These are phyloP conservation scores for Catharus fuscescens DNA, from an alignment of 2,113 vertebrate genomes.

Conservation along the genomic window DNA sequence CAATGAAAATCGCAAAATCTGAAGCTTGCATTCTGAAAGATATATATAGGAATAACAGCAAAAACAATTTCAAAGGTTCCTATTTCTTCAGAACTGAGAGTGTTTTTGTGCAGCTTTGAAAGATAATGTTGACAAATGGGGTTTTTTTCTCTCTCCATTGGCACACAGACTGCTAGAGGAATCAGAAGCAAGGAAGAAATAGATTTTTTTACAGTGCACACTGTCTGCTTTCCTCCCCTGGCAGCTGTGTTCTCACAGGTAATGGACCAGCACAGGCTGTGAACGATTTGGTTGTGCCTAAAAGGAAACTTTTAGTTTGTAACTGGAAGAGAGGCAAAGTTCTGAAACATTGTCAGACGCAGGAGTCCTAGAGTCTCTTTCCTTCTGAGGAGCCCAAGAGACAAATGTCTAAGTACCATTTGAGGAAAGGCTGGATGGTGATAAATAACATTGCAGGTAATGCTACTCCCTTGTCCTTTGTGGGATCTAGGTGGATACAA, in stretches of 20 bases:
- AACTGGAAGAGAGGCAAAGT: not conserved
- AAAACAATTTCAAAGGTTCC: not conserved
- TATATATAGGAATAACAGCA: not conserved
- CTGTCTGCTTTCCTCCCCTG: not conserved
- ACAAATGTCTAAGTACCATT: not conserved
- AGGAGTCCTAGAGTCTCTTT: not conserved
- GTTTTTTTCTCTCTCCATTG: not conserved
- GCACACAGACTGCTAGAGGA: not conserved
- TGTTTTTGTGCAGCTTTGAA: not conserved
- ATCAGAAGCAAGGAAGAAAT: not conserved
- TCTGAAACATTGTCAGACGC: not conserved
- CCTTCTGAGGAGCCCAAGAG: not conserved
- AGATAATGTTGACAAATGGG: not conserved
- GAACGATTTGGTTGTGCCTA: accelerated
- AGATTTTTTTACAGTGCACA: not conserved
- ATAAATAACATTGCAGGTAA: not conserved
- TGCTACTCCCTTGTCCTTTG: not conserved
- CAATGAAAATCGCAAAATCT: not conserved
- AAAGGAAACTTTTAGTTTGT: not conserved
- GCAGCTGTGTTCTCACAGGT: not conserved
- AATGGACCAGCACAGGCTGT: not conserved
- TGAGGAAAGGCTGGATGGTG: not conserved
- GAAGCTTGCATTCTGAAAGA: not conserved
- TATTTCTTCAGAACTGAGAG: not conserved
- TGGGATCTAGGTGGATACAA: not conserved